These are phyloP conservation scores for Trichomalopsis sarcophagae DNA, from an alignment of 1,140 invertebrate species.

Conservation along the genomic window DNA sequence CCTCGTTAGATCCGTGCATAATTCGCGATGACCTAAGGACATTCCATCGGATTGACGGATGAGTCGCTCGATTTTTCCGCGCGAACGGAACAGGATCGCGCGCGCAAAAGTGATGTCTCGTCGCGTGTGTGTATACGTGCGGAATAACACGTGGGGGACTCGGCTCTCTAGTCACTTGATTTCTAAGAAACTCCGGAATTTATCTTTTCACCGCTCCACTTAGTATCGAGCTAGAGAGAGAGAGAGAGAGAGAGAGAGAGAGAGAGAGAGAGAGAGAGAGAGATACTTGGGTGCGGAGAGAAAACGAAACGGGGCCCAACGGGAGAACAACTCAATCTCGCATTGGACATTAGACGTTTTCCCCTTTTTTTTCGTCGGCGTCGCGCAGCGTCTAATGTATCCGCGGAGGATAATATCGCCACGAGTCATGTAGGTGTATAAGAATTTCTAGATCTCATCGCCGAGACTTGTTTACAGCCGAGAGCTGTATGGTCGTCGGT, in stretches of 20 bases:
- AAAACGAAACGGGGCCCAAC: slow-evolving; percentile 20
- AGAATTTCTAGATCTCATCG: not conserved
- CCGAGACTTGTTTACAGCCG: not conserved
- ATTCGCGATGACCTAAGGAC: too few species aligned
- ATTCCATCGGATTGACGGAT: too few species aligned
- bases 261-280: too few species aligned
- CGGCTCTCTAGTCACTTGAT: slow-evolving; percentile 39
- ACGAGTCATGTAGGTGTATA: not conserved
- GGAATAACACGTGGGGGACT: not conserved
- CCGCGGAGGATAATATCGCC: not conserved
- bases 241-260: too few species aligned
- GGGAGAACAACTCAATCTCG: slow-evolving; percentile 47
- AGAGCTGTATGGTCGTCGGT: not conserved
- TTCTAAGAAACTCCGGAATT: slow-evolving; percentile 53
- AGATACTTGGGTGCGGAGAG: slow-evolving; percentile 9
- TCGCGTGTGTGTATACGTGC: not conserved
- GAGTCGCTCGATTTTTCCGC: too few species aligned
- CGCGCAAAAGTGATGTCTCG: slow-evolving; percentile 16
- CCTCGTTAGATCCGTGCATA: not conserved
- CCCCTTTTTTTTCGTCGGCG: not conserved
- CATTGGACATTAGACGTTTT: slow-evolving; percentile 32
- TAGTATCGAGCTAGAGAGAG: not conserved
- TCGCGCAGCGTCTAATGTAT: not conserved
- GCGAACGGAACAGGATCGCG: not conserved
- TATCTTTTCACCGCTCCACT: slow-evolving; percentile 53